Conservation (phyloP, 2,888 invertebrate genomes). For the Therioaphis trifolii region DNA sequence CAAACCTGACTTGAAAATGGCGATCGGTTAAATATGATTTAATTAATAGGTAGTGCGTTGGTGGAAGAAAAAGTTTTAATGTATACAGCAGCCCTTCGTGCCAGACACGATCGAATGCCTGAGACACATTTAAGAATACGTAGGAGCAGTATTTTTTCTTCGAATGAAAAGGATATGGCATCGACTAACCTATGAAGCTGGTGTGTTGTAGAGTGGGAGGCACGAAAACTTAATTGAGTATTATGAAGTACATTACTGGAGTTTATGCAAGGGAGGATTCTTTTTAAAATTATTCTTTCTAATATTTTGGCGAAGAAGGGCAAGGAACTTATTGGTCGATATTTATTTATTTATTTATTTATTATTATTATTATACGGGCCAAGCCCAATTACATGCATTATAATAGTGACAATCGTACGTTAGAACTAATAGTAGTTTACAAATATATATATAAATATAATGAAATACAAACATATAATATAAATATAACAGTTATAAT, state of each 20-base stretch:
- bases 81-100: neutral
- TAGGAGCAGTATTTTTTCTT: constrained; percentile 13
- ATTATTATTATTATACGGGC: too few species aligned
- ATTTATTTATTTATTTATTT: too few species aligned
- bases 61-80: constrained; percentile 29
- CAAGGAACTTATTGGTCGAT: neutral
- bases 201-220: neutral
- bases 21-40: constrained; percentile 10
- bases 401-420: too few species aligned
- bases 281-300: neutral
- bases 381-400: too few species aligned
- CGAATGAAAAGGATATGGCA: neutral
- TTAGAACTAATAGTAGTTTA: too few species aligned
- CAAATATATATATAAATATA: too few species aligned
- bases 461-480: too few species aligned
- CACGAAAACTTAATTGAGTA: constrained; percentile 1
- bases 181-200: neutral
- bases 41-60: neutral
- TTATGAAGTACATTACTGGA: neutral
- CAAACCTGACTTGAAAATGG: constrained; percentile 21
- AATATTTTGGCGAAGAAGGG: neutral
- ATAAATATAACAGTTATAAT: too few species aligned
- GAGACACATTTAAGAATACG: neutral
- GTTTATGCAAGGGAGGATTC: neutral
- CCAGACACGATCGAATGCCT: too few species aligned